Evolutionary conservation across 2,113 vertebrate genomes (phyloP).

Genomic region (Anarhynchus alexandrinus): DNA sequence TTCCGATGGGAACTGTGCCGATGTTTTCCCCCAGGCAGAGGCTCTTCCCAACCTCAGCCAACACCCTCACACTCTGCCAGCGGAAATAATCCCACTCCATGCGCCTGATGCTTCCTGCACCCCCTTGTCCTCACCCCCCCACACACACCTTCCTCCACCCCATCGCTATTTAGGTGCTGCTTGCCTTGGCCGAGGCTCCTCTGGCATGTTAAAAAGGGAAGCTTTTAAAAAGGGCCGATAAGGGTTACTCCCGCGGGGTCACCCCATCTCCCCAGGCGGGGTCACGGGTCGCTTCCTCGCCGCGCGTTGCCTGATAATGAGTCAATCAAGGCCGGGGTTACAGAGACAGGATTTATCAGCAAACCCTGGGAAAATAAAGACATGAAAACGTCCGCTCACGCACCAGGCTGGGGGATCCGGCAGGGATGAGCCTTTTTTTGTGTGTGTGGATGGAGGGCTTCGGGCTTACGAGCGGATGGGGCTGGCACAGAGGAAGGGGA

Average conservation of each 20-base stretch:
- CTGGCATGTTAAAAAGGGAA: not conserved
- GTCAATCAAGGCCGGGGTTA: not conserved
- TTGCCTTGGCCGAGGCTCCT: not conserved
- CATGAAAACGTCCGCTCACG: fast-evolving
- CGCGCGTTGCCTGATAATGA: not conserved
- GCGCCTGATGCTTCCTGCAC: fast-evolving
- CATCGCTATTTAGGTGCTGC: fast-evolving
- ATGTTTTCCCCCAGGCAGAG: not conserved
- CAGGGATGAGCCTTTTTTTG: not conserved
- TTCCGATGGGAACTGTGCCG: fast-evolving
- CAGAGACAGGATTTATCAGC: conserved; percentile 46
- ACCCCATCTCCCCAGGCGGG: not conserved
- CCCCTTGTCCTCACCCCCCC: not conserved
- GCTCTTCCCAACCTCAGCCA: not conserved
- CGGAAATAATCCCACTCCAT: not conserved
- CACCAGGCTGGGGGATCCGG: not conserved
- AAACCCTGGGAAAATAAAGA: conserved; percentile 11
- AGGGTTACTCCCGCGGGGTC: not conserved
- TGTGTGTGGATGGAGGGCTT: not conserved
- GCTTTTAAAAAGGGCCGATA: not conserved
- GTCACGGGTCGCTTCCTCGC: conserved; percentile 48
- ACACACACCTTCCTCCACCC: not conserved
- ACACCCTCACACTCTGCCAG: not conserved
- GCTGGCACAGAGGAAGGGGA: not conserved
- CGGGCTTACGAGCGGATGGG: not conserved